Evolutionary conservation across 92 coral and sea anemone genomes (phyloP).

Genomic region (Zoanthus sansibaricus): DNA sequence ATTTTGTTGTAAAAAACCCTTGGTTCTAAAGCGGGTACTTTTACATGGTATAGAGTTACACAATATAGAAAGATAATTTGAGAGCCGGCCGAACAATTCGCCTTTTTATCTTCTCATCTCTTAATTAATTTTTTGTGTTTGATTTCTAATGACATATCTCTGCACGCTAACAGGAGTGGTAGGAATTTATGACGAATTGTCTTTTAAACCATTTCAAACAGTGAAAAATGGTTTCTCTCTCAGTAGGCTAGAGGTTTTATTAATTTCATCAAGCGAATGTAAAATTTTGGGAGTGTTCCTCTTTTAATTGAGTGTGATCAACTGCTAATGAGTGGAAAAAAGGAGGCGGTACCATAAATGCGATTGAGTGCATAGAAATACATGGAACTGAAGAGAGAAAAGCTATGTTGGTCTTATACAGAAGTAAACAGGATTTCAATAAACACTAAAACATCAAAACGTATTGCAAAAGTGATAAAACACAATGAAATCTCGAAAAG

Average conservation of each 20-base stretch:
- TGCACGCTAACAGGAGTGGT: slow-evolving; percentile 26
- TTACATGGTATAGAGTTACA: slow-evolving; percentile 40
- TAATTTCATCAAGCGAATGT: slow-evolving; percentile 12
- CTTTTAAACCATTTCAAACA: not conserved
- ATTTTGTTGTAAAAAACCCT: not conserved
- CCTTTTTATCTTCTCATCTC: slow-evolving; percentile 58
- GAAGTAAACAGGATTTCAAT: not conserved
- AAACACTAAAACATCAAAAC: not conserved
- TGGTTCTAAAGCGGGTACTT: slow-evolving; percentile 14
- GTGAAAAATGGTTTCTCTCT: not conserved
- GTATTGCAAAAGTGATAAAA: not conserved
- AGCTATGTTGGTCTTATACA: not conserved
- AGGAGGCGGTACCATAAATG: slow-evolving; percentile 42
- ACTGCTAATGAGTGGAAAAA: slow-evolving; percentile 37
- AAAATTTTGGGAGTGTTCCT: slow-evolving; percentile 19
- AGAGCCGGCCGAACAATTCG: slow-evolving; percentile 27
- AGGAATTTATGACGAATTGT: not conserved
- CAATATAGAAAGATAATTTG: slow-evolving; percentile 11
- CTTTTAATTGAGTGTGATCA: slow-evolving; percentile 15
- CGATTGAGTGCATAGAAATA: slow-evolving; percentile 13
- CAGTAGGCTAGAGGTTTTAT: not conserved
- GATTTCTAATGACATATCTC: slow-evolving; percentile 4
- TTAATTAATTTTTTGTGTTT: slow-evolving; percentile 89
- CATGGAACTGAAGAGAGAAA: not conserved
- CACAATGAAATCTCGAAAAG: not conserved